A percentile compares a stretch with the other conserved stretches of the same genome.
phyloP scores from a whole-genome alignment of 2,888 invertebrate genomes.

The Arctia plantaginis region DNA sequence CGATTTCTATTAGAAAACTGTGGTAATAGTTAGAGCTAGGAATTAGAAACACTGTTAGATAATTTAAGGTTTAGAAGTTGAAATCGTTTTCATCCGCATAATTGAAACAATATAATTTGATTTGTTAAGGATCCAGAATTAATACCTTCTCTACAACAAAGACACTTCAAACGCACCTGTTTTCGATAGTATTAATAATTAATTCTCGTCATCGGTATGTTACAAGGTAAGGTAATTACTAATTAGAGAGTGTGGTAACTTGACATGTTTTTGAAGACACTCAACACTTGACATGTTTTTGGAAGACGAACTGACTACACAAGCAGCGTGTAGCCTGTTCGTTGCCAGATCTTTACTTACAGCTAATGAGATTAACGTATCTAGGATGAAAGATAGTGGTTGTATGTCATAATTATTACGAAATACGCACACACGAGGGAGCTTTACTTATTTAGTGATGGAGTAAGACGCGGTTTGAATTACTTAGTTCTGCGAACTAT shows the following conservation, averaged over 20 bases:
- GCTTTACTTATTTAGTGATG: constrained; percentile 26
- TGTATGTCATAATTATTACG: constrained; percentile 43
- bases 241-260: constrained; percentile 69
- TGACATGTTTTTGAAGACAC: constrained; percentile 64
- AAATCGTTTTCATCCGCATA: background rate
- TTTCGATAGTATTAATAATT: constrained; percentile 72
- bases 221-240: constrained; percentile 73
- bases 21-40: background rate
- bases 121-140: constrained; percentile 36
- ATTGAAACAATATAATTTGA: constrained; percentile 22
- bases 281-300: constrained; percentile 3
- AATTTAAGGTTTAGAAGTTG: background rate
- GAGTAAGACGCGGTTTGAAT: constrained; percentile 12
- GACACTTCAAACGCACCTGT: constrained; percentile 54
- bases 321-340: constrained; percentile 25
- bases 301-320: background rate
- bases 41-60: background rate
- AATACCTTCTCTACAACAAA: constrained; percentile 41
- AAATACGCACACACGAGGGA: constrained; percentile 25
- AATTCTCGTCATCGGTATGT: constrained; percentile 69
- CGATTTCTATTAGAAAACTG: background rate
- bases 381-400: constrained; percentile 38
- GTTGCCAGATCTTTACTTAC: constrained; percentile 39
- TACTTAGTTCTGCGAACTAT: constrained; percentile 7
- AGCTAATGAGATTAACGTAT: constrained; percentile 52